phyloP scores from a whole-genome alignment of 2,113 vertebrate species.

The Orycteropus afer region DNA sequence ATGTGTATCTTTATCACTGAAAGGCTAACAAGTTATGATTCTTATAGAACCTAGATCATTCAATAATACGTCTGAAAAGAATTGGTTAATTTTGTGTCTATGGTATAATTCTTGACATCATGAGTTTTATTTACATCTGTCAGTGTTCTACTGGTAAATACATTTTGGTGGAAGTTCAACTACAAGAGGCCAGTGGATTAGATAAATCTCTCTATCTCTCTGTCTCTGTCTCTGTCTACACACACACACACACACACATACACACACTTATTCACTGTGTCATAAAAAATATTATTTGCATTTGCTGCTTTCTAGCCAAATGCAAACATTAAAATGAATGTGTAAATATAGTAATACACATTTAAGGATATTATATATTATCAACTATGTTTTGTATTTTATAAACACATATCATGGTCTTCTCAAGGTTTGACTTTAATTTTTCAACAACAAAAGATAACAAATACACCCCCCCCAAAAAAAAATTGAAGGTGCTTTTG shows the following conservation, averaged over 20 bases:
- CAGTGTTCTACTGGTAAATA: slow-evolving; percentile 78
- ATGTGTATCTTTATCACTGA: background rate
- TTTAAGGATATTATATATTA: background rate
- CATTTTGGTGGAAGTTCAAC: slow-evolving; percentile 79
- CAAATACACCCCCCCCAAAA: slow-evolving; percentile 74
- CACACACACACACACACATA: too few species aligned
- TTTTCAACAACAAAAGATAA: slow-evolving; percentile 79
- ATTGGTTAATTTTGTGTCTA: slow-evolving; percentile 66
- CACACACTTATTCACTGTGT: background rate
- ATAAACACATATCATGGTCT: slow-evolving; percentile 69
- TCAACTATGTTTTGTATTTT: slow-evolving; percentile 52
- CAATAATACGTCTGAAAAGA: slow-evolving; percentile 46
- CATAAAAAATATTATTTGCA: background rate
- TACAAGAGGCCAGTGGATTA: slow-evolving; percentile 76
- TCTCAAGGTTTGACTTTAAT: slow-evolving; percentile 78
- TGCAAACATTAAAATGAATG: background rate
- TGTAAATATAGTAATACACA: slow-evolving; percentile 61
- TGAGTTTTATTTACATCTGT: slow-evolving; percentile 81
- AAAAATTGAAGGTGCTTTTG: slow-evolving; percentile 79
- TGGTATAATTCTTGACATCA: slow-evolving; percentile 63
- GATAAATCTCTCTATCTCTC: slow-evolving; percentile 81
- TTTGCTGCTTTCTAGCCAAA: slow-evolving; percentile 51
- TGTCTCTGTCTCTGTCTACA: background rate
- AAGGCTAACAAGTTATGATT: background rate
- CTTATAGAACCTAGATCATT: slow-evolving; percentile 29